phyloP scores from a whole-genome alignment of 2,113 vertebrate genomes.

The Bettongia penicillata region DNA sequence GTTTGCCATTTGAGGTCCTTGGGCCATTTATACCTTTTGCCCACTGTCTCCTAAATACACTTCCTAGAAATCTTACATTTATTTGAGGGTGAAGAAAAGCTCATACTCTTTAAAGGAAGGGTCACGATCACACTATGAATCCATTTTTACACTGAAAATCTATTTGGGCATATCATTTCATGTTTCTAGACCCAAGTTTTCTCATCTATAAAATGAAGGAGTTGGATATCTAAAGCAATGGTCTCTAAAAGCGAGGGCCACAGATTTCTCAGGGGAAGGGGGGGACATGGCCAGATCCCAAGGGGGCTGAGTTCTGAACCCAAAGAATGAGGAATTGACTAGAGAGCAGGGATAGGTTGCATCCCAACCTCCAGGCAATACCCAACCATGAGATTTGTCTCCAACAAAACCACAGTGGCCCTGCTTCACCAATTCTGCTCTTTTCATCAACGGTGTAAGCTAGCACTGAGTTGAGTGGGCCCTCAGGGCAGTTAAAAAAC shows the following conservation, averaged over 20 bases:
- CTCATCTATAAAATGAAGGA: background rate
- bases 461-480: too few species aligned
- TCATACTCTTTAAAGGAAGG: background rate
- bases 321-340: background rate
- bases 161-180: background rate
- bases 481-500: too few species aligned
- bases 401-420: background rate
- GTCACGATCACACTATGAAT: background rate
- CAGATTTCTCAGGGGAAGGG: background rate
- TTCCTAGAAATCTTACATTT: background rate
- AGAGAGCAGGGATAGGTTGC: background rate
- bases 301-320: background rate
- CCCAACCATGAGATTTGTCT: background rate
- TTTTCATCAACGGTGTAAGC: too few species aligned
- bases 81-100: constrained; percentile 12
- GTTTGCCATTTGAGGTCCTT: constrained; percentile 15
- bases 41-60: background rate
- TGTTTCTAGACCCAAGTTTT: background rate
- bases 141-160: constrained; percentile 13
- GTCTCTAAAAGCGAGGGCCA: background rate
- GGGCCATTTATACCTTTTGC: background rate
- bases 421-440: too few species aligned
- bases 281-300: background rate
- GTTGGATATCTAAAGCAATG: background rate
- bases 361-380: background rate